A percentile compares a stretch with the other conserved stretches of the same genome.
Conservation (phyloP, 2,888 invertebrate species). For the Axea sp. region DNA sequence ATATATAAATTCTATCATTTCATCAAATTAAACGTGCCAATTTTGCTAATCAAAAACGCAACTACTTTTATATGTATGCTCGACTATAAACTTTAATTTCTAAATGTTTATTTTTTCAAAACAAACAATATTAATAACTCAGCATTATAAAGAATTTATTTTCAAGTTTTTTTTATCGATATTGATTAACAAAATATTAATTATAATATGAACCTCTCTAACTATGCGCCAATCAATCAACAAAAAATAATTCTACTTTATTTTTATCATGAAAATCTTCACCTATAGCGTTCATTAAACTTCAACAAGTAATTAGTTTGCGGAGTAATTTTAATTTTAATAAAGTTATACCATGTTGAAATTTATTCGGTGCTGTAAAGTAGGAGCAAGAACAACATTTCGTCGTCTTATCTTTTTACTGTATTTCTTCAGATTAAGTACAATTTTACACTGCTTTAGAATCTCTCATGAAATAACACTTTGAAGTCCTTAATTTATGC, state of each 20-base stretch:
- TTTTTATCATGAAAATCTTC: constrained; percentile 17
- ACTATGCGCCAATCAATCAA: too few relatives aligned
- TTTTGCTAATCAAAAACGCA: too few relatives aligned
- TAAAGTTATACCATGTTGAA: constrained; percentile 48
- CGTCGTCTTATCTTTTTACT: constrained; percentile 42
- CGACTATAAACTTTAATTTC: too few relatives aligned
- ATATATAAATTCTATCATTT: too few relatives aligned
- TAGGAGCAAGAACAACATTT: constrained; percentile 56
- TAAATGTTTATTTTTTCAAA: too few relatives aligned
- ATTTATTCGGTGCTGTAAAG: constrained; percentile 36
- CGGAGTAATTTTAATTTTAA: constrained; percentile 41
- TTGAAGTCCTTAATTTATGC: constrained; percentile 43
- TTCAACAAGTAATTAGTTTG: constrained; percentile 40
- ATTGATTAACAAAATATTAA: too few relatives aligned
- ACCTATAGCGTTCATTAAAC: constrained; percentile 34
- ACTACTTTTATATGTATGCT: too few relatives aligned
- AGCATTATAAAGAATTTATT: too few relatives aligned
- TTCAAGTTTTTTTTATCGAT: too few relatives aligned
- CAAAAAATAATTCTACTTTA: constrained; percentile 22
- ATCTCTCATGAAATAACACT: constrained; percentile 45
- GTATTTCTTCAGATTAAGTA: constrained; percentile 56
- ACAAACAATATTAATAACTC: too few relatives aligned
- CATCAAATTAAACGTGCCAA: too few relatives aligned
- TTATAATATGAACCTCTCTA: too few relatives aligned
- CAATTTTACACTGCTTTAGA: constrained; percentile 48